phyloP scores from a whole-genome alignment of 1,140 invertebrate genomes.

The Cataglyphis hispanica region DNA sequence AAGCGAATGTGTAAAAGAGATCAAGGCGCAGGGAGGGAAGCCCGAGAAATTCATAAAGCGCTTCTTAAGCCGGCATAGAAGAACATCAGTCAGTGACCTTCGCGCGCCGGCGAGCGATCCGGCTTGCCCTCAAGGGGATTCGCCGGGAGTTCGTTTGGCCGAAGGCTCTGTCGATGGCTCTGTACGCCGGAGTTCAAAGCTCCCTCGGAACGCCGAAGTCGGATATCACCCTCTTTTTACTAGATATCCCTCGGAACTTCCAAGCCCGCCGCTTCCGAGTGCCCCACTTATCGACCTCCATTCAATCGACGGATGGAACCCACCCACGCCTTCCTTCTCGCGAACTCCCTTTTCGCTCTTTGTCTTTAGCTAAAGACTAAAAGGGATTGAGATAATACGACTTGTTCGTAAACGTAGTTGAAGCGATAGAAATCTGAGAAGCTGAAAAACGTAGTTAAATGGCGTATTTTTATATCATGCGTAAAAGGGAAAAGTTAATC shows the following conservation, averaged over 20 bases:
- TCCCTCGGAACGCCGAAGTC: slow-evolving; percentile 40
- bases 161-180: slow-evolving; percentile 56
- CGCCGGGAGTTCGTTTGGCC: slow-evolving; percentile 56
- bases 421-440: slow-evolving; percentile 54
- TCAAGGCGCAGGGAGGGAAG: slow-evolving; percentile 62
- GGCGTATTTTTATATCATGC: background rate
- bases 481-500: background rate
- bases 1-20: slow-evolving; percentile 59
- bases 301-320: slow-evolving; percentile 57
- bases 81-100: slow-evolving; percentile 73
- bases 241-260: slow-evolving; percentile 43
- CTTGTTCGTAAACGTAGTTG: slow-evolving; percentile 51
- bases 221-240: slow-evolving; percentile 66
- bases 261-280: slow-evolving; percentile 64
- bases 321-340: background rate
- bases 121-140: slow-evolving; percentile 69
- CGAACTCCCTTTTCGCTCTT: slow-evolving; percentile 27
- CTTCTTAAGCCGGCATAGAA: slow-evolving; percentile 66
- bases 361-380: slow-evolving; percentile 61
- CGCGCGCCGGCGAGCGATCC: slow-evolving; percentile 61
- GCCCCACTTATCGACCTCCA: slow-evolving; percentile 66
- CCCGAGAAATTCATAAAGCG: slow-evolving; percentile 75
- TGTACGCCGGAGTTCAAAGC: slow-evolving; percentile 59
- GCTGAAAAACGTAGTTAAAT: slow-evolving; percentile 30
- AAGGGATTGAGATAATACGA: slow-evolving; percentile 52